Base-by-base conservation (phyloP, 2,888 invertebrate genomes). In the Leistus spinibarbis region DNA sequence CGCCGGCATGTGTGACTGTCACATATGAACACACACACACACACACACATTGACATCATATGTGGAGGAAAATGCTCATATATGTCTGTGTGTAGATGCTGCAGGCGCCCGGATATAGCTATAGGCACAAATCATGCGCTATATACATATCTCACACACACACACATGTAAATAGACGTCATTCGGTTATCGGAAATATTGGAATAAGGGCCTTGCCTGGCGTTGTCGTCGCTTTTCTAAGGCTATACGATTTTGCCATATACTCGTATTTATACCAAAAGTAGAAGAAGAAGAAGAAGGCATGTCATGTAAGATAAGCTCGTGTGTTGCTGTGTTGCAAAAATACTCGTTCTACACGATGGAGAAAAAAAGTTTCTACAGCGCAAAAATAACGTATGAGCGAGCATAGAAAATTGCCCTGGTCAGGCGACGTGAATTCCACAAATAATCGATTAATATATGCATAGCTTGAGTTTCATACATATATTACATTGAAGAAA, bases 1-100 rank as follows among this genome's bases (percentile, higher is more conserved):
- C 71, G 71, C 22, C 66, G 53, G 76, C 84, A 84, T 84, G 84
- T 84, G 83, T 83, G 83, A 83, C 82, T 82, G 80, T 80, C 80
- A 79, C 79, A 79, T 57, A 53, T 69, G 57, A 54, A 69, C 69
- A 56, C 20, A 69, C 22, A 57, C 24, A 56, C 23, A 57, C 16
- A 20, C 23, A 57, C 24, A 22, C 17, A 57, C 20, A 57, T 57
- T 19, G 0, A 57, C 20, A 57, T 57, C 40, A 57, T 57, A 57
- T 57, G 19, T 57, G 19, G 16, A 57, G 9, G 19, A 19, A 57
- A 16, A 57, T 57, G 7, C 16, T 7, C 16, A n/a, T 57, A 9
- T 56, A 13, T 56, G 56, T 56, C 9, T 57, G 57, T 57, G 19
- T 57, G 57, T 57, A 13, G 13, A 22, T 16, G 60, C 22, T 60